Evolutionary conservation across 1,140 invertebrate genomes (phyloP).

Genomic region (Ostrea denselamellosa): DNA sequence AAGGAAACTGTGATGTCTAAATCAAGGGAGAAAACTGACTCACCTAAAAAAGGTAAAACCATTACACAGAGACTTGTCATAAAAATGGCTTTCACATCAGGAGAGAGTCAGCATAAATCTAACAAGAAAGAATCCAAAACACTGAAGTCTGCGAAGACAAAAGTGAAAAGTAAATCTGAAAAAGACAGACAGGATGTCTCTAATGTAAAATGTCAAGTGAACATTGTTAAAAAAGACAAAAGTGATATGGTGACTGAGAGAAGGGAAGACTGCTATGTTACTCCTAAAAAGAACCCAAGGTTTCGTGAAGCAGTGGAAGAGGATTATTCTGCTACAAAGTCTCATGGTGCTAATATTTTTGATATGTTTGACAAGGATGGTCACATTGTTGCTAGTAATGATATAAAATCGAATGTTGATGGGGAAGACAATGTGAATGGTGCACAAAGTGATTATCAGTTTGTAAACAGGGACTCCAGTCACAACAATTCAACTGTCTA

Average conservation of each 20-base stretch:
- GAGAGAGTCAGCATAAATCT: conserved; percentile 27
- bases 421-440: conserved; percentile 14
- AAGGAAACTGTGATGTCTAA: background rate
- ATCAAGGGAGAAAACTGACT: conserved; percentile 50
- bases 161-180: conserved; percentile 7
- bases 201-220: background rate
- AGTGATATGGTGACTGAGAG: background rate
- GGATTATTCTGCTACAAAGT: background rate
- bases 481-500: background rate
- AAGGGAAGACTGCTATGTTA: conserved; percentile 27
- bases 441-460: conserved; percentile 17
- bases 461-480: background rate
- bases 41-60: conserved; percentile 42
- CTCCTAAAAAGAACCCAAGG: conserved; percentile 45
- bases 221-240: background rate
- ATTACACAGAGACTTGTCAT: conserved; percentile 62
- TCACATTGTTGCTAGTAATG: background rate
- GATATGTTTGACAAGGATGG: conserved; percentile 44
- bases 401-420: background rate
- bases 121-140: conserved; percentile 41
- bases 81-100: conserved; percentile 65
- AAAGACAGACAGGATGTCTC: background rate
- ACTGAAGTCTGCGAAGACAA: conserved; percentile 50
- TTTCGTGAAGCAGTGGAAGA: conserved; percentile 19
- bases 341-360: conserved; percentile 51